These are phyloP conservation scores for Henricia sp. DNA, from an alignment of 53 echinoderm and acorn worm genomes.

Conservation along the genomic window DNA sequence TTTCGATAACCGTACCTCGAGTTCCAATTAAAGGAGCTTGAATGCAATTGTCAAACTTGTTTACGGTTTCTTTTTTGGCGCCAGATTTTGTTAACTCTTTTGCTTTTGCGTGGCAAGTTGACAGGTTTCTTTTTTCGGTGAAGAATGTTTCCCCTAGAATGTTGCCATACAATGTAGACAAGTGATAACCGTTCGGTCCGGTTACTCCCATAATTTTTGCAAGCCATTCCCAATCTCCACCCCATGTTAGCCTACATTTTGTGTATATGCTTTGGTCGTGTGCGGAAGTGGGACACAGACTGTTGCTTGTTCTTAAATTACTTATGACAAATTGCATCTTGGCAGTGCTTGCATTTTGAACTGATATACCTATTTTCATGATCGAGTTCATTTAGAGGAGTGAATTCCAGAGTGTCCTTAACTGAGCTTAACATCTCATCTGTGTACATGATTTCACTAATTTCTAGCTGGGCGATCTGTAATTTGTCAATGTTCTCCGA, in stretches of 20 bases:
- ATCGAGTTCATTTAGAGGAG: background rate
- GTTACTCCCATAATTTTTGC: no score
- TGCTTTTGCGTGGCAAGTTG: no score
- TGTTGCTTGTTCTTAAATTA: background rate
- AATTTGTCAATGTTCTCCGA: background rate
- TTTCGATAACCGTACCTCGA: background rate
- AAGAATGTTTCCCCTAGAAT: no score
- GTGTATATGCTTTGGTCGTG: background rate
- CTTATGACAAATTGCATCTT: no score
- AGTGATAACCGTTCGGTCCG: no score
- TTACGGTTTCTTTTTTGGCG: background rate
- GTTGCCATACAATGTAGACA: no score
- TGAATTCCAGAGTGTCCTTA: background rate
- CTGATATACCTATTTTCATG: background rate
- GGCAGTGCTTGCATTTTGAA: background rate
- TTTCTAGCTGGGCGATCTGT: background rate
- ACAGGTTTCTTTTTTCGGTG: no score
- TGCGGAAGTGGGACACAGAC: background rate
- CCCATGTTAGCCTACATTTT: no score
- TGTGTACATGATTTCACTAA: background rate
- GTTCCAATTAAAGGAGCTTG: background rate
- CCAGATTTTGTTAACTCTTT: no score
- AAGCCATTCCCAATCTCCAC: no score
- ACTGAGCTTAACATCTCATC: background rate
- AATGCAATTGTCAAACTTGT: constrained; percentile 6